Evolutionary conservation across 2,113 vertebrate species (phyloP).

Genomic region (Noctilio leporinus): DNA sequence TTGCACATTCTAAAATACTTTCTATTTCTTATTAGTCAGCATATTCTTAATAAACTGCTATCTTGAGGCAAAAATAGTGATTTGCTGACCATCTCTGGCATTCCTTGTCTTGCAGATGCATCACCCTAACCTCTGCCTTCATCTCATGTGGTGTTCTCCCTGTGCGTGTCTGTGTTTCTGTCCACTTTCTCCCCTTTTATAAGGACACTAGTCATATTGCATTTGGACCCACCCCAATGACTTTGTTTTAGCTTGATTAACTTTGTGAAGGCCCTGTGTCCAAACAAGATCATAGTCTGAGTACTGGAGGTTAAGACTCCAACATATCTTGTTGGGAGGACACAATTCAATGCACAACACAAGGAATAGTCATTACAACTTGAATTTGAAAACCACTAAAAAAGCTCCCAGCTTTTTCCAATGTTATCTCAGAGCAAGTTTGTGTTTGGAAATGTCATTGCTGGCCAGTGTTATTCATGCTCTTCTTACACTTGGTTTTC

Average conservation of each 20-base stretch:
- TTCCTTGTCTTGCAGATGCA: no score
- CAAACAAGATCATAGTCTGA: not conserved
- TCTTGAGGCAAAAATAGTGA: constrained; percentile 21
- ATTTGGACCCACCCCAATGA: not conserved
- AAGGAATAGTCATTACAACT: not conserved
- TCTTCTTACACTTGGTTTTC: not conserved
- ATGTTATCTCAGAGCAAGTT: not conserved
- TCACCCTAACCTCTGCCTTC: not conserved
- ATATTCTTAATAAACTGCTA: constrained; percentile 32
- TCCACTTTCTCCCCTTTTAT: not conserved
- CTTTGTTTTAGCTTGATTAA: not conserved
- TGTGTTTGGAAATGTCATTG: not conserved
- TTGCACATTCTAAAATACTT: constrained; percentile 19
- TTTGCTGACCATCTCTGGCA: not conserved
- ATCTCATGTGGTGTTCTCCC: not conserved
- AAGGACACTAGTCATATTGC: not conserved
- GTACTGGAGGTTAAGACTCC: not conserved
- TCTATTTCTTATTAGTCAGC: constrained; percentile 43
- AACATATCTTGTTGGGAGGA: not conserved
- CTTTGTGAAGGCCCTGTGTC: not conserved
- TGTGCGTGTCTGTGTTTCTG: not conserved
- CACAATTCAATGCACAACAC: not conserved
- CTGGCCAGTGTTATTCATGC: not conserved
- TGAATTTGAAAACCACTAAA: not conserved
- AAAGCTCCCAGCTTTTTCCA: not conserved